Conservation (phyloP, 2,888 invertebrate genomes). For the Nezara viridula region DNA sequence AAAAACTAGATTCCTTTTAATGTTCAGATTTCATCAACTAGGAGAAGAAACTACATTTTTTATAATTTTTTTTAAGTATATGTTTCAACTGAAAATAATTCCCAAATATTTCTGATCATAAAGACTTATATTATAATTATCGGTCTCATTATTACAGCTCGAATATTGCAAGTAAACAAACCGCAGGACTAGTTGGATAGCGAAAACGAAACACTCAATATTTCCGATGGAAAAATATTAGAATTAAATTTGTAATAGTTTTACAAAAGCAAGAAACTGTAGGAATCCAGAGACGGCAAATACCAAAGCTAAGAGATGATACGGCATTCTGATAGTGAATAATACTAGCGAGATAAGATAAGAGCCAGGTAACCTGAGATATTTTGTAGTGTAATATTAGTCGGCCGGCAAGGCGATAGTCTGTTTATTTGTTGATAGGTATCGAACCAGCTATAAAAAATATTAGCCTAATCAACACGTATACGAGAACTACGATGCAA, state of each 20-base stretch:
- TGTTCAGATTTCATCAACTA: no score
- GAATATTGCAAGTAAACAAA: neutral
- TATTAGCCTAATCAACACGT: no score
- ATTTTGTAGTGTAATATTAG: neutral
- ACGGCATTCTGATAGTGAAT: slow-evolving; percentile 5
- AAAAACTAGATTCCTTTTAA: neutral
- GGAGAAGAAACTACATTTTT: neutral
- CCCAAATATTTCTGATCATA: neutral
- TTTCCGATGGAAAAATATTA: neutral
- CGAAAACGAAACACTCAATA: neutral
- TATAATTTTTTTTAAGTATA: neutral
- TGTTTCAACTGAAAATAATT: neutral
- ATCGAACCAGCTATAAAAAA: no score
- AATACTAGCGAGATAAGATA: neutral
- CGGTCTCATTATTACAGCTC: neutral
- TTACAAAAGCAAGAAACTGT: neutral
- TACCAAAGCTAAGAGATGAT: neutral
- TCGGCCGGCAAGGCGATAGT: neutral
- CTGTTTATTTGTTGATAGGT: no score
- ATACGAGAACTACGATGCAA: no score
- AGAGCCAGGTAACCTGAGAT: neutral
- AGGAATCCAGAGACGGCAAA: neutral
- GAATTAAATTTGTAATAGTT: neutral
- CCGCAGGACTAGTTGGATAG: neutral
- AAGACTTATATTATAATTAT: neutral